Evolutionary conservation across 2,113 vertebrate species (phyloP).

Genomic region (Glaucomys volans): DNA sequence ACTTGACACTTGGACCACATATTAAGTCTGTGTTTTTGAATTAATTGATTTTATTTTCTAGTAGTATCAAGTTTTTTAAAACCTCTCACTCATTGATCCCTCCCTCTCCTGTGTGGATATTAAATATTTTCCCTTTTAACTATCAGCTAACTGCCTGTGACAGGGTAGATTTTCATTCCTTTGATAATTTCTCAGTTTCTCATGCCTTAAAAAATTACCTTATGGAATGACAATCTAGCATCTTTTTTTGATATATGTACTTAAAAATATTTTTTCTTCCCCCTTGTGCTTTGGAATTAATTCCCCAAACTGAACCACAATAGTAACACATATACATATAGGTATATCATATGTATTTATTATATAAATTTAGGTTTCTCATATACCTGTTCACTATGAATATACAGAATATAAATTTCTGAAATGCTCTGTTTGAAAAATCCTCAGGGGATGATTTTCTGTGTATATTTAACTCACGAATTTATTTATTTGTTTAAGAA

Average conservation of each 20-base stretch:
- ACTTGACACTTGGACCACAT: neutral
- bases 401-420: neutral
- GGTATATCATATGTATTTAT: neutral
- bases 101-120: rapidly evolving
- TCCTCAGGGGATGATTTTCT: neutral
- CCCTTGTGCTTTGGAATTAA: neutral
- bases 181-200: slow-evolving; percentile 19
- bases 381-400: neutral
- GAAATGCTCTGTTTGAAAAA: neutral
- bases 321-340: neutral
- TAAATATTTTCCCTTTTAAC: neutral
- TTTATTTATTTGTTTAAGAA: neutral
- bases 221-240: neutral
- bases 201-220: neutral
- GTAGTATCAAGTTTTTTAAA: neutral
- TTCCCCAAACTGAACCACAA: neutral
- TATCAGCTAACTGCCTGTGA: neutral
- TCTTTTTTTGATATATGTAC: slow-evolving; percentile 29
- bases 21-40: neutral
- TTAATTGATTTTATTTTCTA: neutral
- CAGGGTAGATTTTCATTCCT: slow-evolving; percentile 19
- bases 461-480: neutral
- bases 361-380: neutral
- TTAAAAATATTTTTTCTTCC: neutral
- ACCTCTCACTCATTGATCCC: neutral